phyloP scores from a whole-genome alignment of 2,113 vertebrate species.

The Gracilinanus agilis region DNA sequence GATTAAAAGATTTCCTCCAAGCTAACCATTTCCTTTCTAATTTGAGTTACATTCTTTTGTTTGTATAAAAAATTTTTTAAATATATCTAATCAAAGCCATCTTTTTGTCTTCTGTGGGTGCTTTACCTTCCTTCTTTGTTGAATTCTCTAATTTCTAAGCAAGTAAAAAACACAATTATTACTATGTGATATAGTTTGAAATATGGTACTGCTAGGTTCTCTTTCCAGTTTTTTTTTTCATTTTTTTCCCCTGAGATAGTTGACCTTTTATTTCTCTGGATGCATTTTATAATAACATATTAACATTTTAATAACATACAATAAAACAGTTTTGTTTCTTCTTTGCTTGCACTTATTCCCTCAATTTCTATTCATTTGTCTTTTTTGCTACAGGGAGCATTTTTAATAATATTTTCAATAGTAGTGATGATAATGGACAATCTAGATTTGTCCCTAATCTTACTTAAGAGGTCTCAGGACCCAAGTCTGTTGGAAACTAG shows the following conservation, averaged over 20 bases:
- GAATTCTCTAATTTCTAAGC: neutral
- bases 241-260: neutral
- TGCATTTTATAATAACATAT: too few species aligned
- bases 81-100: too few species aligned
- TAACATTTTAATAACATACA: too few species aligned
- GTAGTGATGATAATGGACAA: neutral
- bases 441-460: neutral
- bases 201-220: neutral
- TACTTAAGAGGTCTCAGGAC: neutral
- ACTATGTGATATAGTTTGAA: neutral
- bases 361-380: neutral
- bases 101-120: neutral
- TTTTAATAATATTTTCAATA: neutral
- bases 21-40: neutral
- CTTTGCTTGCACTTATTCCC: neutral
- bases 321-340: neutral
- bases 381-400: neutral
- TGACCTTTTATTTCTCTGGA: too few species aligned
- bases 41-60: neutral
- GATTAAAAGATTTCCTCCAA: neutral
- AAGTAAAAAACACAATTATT: neutral
- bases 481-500: neutral
- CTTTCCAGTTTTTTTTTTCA: neutral
- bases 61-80: neutral
- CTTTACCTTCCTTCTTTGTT: neutral